Base-by-base conservation (phyloP, 2,113 vertebrate species). In the Eudorcas thomsonii region DNA sequence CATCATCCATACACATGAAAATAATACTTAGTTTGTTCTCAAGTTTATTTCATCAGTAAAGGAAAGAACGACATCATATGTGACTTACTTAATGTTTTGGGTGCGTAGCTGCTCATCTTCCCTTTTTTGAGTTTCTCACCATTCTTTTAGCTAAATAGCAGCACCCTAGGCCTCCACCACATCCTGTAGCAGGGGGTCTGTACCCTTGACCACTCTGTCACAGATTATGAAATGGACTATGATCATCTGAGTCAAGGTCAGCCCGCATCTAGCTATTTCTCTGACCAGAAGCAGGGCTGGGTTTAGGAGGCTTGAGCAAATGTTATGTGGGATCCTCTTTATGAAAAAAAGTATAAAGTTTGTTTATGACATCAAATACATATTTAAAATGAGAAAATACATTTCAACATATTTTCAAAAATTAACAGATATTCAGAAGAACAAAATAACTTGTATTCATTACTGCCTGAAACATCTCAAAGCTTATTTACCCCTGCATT, bases 1-100 rank as follows among this genome's bases (percentile, higher is more conserved):
- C 3, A 21, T 57, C 45, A 19, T 10, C 7, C 1, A 45, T 17
- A 83, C 25, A 43, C 2, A 6, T 11, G 13, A 4, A 30, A 26
- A 33, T 19, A 83, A 45, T 30, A 17, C 15, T 21, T 48, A 7
- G 23, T 48, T 64, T 36, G 21, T 60, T 52, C 30, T n/a, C 19
- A 50, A 7, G 3, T 52, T 64, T n/a, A 3, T 60, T 64, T 39
- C 8, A 43, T 60, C 45, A 19, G 3, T 14, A 21, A 43, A n/a
- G 7, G 14, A 5, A 64, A 10, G 3, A 25, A 43, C 55, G 6
- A 1, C 17, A 2, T 5, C 12, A 1, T 2, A 17, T 3, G 1
- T 21, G 7, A 15, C 6, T 39, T 5, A 0, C 30, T 48, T 12
- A 77, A 54, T 17, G n/a, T 1, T 15, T 43, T 57, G 33, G 33